Percentiles rank a stretch among this genome's conserved stretches.
phyloP scores from a whole-genome alignment of 2,888 invertebrate species.

The Eupithecia dodoneata region DNA sequence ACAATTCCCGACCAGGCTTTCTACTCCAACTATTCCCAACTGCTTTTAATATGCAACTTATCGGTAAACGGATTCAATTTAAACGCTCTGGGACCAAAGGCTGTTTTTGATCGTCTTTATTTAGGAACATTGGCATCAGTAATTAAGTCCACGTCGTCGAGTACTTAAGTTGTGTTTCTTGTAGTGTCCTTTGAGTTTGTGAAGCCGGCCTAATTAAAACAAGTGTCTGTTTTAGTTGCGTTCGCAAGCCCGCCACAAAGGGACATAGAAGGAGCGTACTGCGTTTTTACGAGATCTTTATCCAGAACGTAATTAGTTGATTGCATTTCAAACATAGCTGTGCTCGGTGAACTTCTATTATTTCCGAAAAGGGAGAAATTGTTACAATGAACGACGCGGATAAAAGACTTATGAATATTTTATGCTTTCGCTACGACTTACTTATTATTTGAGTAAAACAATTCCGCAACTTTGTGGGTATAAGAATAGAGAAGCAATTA shows the following conservation, averaged over 20 bases:
- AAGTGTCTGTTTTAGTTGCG: slow-evolving; percentile 32
- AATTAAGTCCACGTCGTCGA: slow-evolving; percentile 30
- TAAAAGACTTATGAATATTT: not conserved
- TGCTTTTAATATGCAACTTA: slow-evolving; percentile 63
- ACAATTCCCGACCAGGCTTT: slow-evolving; percentile 58
- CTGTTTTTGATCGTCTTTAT: slow-evolving; percentile 16
- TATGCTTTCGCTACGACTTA: not conserved
- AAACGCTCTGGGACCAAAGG: slow-evolving; percentile 34
- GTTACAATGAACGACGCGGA: not conserved
- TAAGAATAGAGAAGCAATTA: not conserved
- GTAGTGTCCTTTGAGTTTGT: slow-evolving; percentile 25
- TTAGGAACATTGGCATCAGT: slow-evolving; percentile 17
- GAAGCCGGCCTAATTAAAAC: slow-evolving; percentile 34
- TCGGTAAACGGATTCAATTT: slow-evolving; percentile 49
- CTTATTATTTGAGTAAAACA: slow-evolving; percentile 1
- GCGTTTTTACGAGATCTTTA: slow-evolving; percentile 39
- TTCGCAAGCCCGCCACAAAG: slow-evolving; percentile 23
- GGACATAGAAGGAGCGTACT: slow-evolving; percentile 33
- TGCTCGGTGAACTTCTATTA: not conserved
- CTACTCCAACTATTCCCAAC: slow-evolving; percentile 57
- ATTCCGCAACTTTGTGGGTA: not conserved
- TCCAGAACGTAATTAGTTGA: slow-evolving; percentile 42
- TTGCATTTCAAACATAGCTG: slow-evolving; percentile 36
- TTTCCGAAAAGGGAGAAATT: slow-evolving; percentile 1
- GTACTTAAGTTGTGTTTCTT: slow-evolving; percentile 32